These are phyloP conservation scores for Caranx melampygus DNA, from an alignment of 2,113 vertebrate genomes.

Conservation along the genomic window DNA sequence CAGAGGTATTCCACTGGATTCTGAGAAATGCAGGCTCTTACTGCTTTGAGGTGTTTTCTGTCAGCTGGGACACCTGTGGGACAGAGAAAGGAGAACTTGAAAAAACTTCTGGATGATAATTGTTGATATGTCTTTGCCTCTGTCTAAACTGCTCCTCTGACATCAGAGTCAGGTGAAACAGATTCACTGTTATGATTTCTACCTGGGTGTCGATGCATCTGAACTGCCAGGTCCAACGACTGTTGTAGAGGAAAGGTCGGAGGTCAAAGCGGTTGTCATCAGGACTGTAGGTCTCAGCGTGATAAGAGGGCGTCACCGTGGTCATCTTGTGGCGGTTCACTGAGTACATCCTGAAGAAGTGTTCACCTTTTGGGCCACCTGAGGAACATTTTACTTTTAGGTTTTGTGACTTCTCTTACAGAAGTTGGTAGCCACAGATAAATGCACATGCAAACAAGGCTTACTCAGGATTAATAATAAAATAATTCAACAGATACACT, in stretches of 20 bases:
- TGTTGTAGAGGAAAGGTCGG: conserved; percentile 93
- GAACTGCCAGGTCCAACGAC: conserved; percentile 93
- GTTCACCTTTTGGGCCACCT: conserved; percentile 94
- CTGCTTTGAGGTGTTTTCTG: conserved; percentile 7
- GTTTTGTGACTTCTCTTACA: neutral
- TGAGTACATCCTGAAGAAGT: conserved; percentile 92
- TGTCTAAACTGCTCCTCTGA: neutral
- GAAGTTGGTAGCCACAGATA: neutral
- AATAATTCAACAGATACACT: neutral
- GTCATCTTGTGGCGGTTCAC: conserved; percentile 97
- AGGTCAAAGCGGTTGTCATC: conserved; percentile 96
- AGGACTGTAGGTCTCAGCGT: conserved; percentile 93
- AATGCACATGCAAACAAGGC: neutral
- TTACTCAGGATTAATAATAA: neutral
- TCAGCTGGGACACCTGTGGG: conserved; percentile 67
- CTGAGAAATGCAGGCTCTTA: neutral
- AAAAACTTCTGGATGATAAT: neutral
- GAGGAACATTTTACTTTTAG: conserved; percentile 1
- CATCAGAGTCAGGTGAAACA: neutral
- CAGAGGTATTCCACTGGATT: neutral
- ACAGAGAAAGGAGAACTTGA: neutral
- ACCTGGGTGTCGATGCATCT: conserved; percentile 90
- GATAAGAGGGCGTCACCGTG: conserved; percentile 92
- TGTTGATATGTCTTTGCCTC: too few relatives aligned
- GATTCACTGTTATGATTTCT: neutral